A percentile compares a stretch with the other conserved stretches of the same genome.
phyloP scores from a whole-genome alignment of 1,140 invertebrate species.

The Prorops nasuta region DNA sequence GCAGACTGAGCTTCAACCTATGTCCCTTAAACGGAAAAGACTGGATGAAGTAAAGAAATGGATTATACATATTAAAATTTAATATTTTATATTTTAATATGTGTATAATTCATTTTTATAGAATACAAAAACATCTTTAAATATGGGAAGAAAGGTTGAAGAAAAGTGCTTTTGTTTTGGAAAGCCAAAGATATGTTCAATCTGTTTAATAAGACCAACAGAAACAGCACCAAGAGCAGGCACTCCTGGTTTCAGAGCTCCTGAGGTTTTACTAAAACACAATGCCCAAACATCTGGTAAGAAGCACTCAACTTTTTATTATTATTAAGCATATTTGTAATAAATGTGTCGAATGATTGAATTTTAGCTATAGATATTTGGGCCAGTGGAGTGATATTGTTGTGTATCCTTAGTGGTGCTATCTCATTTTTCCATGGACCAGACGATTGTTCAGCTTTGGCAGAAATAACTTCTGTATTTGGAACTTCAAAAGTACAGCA shows the following conservation, averaged over 20 bases:
- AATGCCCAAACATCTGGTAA: slow-evolving; percentile 72
- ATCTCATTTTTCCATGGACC: slow-evolving; percentile 83
- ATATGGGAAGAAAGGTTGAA: slow-evolving; percentile 23
- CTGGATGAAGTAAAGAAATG: slow-evolving; percentile 36
- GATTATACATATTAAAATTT: neutral
- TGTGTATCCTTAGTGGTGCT: slow-evolving; percentile 74
- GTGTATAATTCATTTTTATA: slow-evolving; percentile 40
- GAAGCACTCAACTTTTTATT: neutral
- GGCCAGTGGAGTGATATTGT: slow-evolving; percentile 84
- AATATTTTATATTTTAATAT: slow-evolving; percentile 14
- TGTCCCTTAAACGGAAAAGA: slow-evolving; percentile 39
- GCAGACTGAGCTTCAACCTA: slow-evolving; percentile 4
- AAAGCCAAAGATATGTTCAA: slow-evolving; percentile 63
- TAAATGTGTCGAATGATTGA: neutral
- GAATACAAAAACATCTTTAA: slow-evolving; percentile 30
- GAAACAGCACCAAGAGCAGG: slow-evolving; percentile 78
- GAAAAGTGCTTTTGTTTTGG: slow-evolving; percentile 65
- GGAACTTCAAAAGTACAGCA: slow-evolving; percentile 69
- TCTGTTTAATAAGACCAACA: slow-evolving; percentile 61
- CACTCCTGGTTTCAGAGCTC: slow-evolving; percentile 86
- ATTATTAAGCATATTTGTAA: neutral
- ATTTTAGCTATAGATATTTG: slow-evolving; percentile 80
- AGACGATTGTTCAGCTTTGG: slow-evolving; percentile 77
- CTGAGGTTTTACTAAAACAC: slow-evolving; percentile 82
- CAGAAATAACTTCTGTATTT: slow-evolving; percentile 81